These are phyloP conservation scores for Cinara cedri DNA, from an alignment of 2,888 invertebrate genomes.

Conservation along the genomic window DNA sequence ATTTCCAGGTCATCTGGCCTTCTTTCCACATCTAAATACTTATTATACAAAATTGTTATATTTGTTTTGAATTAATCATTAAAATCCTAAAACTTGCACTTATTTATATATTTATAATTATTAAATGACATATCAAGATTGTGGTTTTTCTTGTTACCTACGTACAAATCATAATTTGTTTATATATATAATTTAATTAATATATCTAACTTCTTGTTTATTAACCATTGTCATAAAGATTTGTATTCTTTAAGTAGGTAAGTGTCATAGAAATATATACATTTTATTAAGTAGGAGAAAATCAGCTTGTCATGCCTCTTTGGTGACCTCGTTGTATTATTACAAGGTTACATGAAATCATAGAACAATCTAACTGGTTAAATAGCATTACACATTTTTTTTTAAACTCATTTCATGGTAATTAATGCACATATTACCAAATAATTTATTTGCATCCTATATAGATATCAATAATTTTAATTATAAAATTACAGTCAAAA, in stretches of 20 bases:
- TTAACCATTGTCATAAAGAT: neutral
- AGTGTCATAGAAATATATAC: neutral
- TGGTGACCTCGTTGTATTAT: constrained; percentile 53
- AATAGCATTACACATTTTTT: constrained; percentile 43
- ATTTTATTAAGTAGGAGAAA: constrained; percentile 25
- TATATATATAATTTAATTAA: neutral
- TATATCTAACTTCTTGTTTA: neutral
- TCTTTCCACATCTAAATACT: constrained; percentile 18
- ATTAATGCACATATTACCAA: constrained; percentile 39
- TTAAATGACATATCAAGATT: neutral
- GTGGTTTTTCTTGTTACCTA: neutral
- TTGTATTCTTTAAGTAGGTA: constrained; percentile 9
- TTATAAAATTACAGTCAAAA: neutral
- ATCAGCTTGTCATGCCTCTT: constrained; percentile 48
- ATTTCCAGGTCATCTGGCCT: constrained; percentile 52
- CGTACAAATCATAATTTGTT: neutral
- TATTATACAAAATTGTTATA: constrained; percentile 15
- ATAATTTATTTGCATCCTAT: constrained; percentile 2
- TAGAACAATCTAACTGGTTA: constrained; percentile 43
- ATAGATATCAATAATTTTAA: neutral
- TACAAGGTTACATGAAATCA: constrained; percentile 42
- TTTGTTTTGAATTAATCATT: constrained; percentile 22
- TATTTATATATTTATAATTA: constrained; percentile 3
- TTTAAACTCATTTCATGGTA: constrained; percentile 43
- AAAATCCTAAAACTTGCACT: neutral